phyloP scores from a whole-genome alignment of 2,888 invertebrate species.

The Philonicus albiceps region DNA sequence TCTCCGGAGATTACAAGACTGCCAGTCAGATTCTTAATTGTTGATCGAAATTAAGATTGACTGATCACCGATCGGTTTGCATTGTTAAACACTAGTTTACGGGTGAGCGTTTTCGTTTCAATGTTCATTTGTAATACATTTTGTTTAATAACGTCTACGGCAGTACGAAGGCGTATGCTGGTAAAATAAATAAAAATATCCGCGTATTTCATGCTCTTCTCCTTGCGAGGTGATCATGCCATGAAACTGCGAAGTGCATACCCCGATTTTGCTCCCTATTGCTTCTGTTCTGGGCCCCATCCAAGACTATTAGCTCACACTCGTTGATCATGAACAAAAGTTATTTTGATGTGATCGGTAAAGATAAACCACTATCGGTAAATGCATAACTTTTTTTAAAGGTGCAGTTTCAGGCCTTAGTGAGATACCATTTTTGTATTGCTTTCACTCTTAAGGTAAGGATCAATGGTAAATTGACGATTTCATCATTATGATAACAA shows the following conservation, averaged over 20 bases:
- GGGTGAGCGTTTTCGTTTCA: background rate
- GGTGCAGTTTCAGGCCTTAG: background rate
- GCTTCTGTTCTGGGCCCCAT: background rate
- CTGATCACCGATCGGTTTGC: conserved; percentile 45
- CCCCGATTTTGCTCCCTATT: background rate
- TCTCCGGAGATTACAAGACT: conserved; percentile 43
- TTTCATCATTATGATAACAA: background rate
- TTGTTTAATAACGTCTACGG: background rate
- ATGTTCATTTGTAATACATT: background rate
- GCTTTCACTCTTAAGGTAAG: background rate
- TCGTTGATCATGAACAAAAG: background rate
- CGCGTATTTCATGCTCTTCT: background rate
- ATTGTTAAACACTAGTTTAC: conserved; percentile 28
- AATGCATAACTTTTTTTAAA: background rate
- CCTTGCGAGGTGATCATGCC: background rate
- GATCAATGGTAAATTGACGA: background rate
- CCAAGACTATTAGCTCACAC: background rate
- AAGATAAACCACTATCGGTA: background rate
- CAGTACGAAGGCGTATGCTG: background rate
- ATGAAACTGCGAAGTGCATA: background rate
- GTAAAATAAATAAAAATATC: background rate
- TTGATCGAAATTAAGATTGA: conserved; percentile 49
- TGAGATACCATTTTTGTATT: background rate
- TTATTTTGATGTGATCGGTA: background rate
- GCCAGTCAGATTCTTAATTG: conserved; percentile 47